Evolutionary conservation across 1,140 invertebrate species (phyloP).

Genomic region (Neocloeon triangulifer): DNA sequence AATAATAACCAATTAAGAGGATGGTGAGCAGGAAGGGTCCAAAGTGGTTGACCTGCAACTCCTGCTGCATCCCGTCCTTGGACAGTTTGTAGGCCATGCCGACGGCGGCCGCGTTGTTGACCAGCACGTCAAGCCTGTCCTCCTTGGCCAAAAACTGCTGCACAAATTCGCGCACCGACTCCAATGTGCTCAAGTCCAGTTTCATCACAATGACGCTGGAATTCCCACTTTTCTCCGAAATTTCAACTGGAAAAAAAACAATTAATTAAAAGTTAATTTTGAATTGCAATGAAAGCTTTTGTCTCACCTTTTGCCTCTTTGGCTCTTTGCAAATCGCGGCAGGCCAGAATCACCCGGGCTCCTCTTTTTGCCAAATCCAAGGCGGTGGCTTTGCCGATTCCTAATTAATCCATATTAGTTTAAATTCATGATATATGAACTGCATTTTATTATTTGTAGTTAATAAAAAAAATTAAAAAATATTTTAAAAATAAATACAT

Average conservation of each 20-base stretch:
- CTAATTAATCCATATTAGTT: too few relatives aligned
- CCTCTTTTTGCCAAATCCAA: slow-evolving; percentile 36
- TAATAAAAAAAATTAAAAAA: too few relatives aligned
- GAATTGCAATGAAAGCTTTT: too few relatives aligned
- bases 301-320: slow-evolving; percentile 19
- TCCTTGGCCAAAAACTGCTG: slow-evolving; percentile 10
- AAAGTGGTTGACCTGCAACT: slow-evolving; percentile 21
- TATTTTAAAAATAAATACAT: too few relatives aligned
- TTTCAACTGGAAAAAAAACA: slow-evolving; percentile 7
- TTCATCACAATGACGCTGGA: neutral
- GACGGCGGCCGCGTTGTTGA: slow-evolving; percentile 21
- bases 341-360: slow-evolving; percentile 42
- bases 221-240: neutral
- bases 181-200: neutral
- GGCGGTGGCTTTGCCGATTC: slow-evolving; percentile 46
- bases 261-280: too few relatives aligned
- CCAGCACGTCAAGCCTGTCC: slow-evolving; percentile 19
- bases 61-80: slow-evolving; percentile 19
- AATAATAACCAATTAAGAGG: slow-evolving; percentile 20
- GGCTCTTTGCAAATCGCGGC: slow-evolving; percentile 33
- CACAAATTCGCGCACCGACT: neutral
- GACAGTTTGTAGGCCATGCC: slow-evolving; percentile 10
- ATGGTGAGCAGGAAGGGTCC: slow-evolving; percentile 27
- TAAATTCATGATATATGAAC: too few relatives aligned
- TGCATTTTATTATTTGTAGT: too few relatives aligned